These are phyloP conservation scores for Choloepus didactylus DNA, from an alignment of 2,797 vertebrate species.

Conservation along the genomic window DNA sequence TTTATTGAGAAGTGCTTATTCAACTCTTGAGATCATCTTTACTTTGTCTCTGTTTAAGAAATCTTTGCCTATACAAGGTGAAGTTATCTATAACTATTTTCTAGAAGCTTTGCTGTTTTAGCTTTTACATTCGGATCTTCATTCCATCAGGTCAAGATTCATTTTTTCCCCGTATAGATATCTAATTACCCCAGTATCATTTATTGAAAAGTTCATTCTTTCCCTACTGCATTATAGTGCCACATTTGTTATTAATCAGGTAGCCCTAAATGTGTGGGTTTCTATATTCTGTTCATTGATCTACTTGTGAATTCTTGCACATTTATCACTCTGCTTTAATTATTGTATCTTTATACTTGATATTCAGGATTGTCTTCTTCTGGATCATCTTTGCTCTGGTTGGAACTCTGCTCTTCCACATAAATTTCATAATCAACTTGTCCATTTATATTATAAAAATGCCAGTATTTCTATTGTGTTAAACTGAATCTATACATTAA, in stretches of 20 bases:
- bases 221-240: too few relatives aligned
- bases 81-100: background rate
- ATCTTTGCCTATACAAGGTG: background rate
- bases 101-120: background rate
- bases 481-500: background rate
- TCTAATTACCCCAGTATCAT: background rate
- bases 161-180: background rate
- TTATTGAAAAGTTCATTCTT: background rate
- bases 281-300: background rate
- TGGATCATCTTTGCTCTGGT: background rate
- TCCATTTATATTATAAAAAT: slow-evolving; percentile 31
- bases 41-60: background rate
- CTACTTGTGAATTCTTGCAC: background rate
- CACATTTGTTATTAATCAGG: background rate
- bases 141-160: background rate
- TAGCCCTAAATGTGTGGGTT: background rate
- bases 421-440: background rate
- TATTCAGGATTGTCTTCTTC: background rate
- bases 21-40: background rate
- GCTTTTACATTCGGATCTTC: background rate
- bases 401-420: background rate
- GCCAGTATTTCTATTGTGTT: background rate
- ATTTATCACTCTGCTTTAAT: background rate
- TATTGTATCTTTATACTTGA: background rate
- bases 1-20: background rate